Evolutionary conservation across 2,888 invertebrate genomes (phyloP), one percentile per base, ranked within the genome.

Genomic region (Melieria crassipennis): DNA sequence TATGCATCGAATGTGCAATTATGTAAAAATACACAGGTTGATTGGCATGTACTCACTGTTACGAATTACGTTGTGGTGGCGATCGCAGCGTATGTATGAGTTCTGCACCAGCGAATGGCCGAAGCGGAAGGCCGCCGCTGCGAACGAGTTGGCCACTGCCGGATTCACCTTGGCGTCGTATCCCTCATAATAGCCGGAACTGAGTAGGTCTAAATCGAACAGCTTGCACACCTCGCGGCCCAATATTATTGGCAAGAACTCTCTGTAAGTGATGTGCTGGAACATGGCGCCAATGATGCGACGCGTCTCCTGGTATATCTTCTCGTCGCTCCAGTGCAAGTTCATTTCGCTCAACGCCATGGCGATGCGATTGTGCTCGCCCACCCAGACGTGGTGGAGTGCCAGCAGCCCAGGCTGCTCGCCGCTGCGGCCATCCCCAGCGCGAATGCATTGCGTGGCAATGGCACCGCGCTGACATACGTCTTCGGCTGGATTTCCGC

Each of bases 301-400:
- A 42, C 96, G 88, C 0, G 94, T 91, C 86, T 96, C 96, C 81
- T 95, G 95, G 83, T 92, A 96, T 10, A 94, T 88, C 82, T 92
- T 92, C 82, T 96, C 96, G 81, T 97, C 96, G 79, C 92, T 92
- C 97, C 97, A 97, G 79, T 94, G 93, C 0, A 91, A 91, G 87
- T 97, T 97, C 56, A 95, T 81, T 62, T 89, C 89, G 5, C 91
- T 89, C 56, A 97, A 84, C 78, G 91, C 90, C 76, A 90, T 89
- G 1, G 95, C 94, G 78, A 96, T 89, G 73, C 92, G 90, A 83
- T 90, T 92, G 70, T 87, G 87, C 68, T 87, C 87, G 7, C 84
- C 82, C 9, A 87, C 87, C 84, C 86, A 87, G 1, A 87, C 86
- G 57, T 86, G 87, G 73, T 87, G 87, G 73, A 87, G 78, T 9